A percentile compares a stretch with the other conserved stretches of the same genome.
Conservation (phyloP, 2,797 vertebrate species). For the Pterois miles region DNA sequence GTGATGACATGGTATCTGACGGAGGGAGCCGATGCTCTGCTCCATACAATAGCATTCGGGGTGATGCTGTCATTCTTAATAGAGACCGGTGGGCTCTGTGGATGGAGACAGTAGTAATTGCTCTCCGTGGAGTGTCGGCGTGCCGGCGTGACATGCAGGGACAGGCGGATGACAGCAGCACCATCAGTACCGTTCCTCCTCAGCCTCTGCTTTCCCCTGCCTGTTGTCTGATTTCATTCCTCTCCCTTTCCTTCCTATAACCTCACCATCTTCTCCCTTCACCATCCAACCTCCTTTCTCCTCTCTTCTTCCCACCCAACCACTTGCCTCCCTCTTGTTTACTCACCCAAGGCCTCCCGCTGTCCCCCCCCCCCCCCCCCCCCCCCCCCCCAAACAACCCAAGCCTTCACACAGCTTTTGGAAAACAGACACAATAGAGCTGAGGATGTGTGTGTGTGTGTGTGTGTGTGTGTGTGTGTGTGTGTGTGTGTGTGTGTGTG, state of each 20-base stretch:
- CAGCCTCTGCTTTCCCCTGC: neutral
- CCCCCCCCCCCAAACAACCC: neutral
- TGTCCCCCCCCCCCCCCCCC: neutral
- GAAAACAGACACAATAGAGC: slow-evolving; percentile 40
- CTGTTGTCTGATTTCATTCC: slow-evolving; percentile 21
- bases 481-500: slow-evolving; percentile 3
- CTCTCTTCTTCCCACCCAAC: neutral
- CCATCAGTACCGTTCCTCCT: slow-evolving; percentile 16
- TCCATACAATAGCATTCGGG: slow-evolving; percentile 18
- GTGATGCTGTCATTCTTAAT: slow-evolving; percentile 56
- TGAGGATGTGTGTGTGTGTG: slow-evolving; percentile 1
- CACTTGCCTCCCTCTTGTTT: slow-evolving; percentile 43
- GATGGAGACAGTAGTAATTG: slow-evolving; percentile 50
- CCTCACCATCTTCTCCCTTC: slow-evolving; percentile 7
- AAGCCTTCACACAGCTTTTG: slow-evolving; percentile 29
- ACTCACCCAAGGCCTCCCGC: slow-evolving; percentile 39
- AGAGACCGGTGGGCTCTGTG: slow-evolving; percentile 36
- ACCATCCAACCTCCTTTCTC: neutral
- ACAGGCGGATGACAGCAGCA: slow-evolving; percentile 50
- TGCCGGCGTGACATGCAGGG: slow-evolving; percentile 42
- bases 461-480: slow-evolving; percentile 14
- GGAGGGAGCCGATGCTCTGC: slow-evolving; percentile 17
- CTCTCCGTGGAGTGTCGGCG: slow-evolving; percentile 35
- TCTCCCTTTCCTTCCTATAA: neutral
- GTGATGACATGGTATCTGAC: slow-evolving; percentile 37